phyloP scores from a whole-genome alignment of 2,888 invertebrate species.

The Eupithecia subfuscata region DNA sequence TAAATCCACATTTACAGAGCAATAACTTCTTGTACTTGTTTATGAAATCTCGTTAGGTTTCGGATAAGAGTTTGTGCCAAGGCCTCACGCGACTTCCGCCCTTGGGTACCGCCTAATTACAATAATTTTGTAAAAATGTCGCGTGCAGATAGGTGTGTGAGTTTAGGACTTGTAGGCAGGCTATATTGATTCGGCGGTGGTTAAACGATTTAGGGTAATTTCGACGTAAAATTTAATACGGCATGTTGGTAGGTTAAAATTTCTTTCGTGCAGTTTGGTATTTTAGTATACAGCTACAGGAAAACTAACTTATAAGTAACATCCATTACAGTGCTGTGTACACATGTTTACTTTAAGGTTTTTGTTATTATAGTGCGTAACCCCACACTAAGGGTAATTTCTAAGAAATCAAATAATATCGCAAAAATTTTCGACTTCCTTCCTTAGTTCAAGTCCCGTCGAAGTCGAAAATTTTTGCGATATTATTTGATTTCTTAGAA shows the following conservation, averaged over 20 bases:
- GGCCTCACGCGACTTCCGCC: slow-evolving; percentile 33
- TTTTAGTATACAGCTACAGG: neutral
- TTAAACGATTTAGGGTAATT: slow-evolving; percentile 13
- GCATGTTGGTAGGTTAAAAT: neutral
- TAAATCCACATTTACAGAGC: slow-evolving; percentile 20
- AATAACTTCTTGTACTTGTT: slow-evolving; percentile 21
- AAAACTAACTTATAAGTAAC: neutral
- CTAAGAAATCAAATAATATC: too few relatives aligned
- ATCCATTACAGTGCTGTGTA: neutral
- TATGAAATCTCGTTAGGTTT: slow-evolving; percentile 28
- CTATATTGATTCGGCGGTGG: slow-evolving; percentile 25
- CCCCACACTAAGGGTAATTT: too few relatives aligned
- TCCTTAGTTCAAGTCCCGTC: too few relatives aligned
- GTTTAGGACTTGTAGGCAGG: slow-evolving; percentile 19
- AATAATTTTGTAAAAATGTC: slow-evolving; percentile 43
- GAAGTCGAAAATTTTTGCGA: too few relatives aligned
- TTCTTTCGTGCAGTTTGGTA: neutral
- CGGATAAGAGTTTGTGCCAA: slow-evolving; percentile 30
- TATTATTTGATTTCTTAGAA: too few relatives aligned
- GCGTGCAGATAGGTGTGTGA: slow-evolving; percentile 36
- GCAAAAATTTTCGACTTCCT: too few relatives aligned
- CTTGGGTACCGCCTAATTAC: slow-evolving; percentile 40
- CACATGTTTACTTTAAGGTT: too few relatives aligned
- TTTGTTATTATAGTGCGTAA: too few relatives aligned
- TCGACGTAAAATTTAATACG: neutral